Base-by-base conservation (phyloP, 2,888 invertebrate species). In the Anoncus sp. region DNA sequence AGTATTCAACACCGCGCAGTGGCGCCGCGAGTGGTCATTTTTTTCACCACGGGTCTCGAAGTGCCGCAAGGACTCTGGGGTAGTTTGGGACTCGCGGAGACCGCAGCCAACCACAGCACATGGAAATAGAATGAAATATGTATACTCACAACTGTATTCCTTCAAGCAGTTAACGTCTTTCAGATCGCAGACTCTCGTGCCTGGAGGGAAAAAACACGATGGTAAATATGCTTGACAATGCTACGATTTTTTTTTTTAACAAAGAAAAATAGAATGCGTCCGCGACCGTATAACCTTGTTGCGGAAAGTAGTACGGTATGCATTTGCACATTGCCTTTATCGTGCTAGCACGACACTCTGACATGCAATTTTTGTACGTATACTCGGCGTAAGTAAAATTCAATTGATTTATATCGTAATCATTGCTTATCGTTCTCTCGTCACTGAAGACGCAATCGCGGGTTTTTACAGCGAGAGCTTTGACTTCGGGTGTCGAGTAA, bases 311-410 rank as follows among this genome's bases (percentile, higher is more conserved):
- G 75, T 92, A 92, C 0, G 95, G 95, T 1, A 94, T 88, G 86
- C 96, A 96, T 9, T 93, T 92, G 82, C 96, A 96, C 1, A 87
- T 81, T 4, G 87, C 85, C 20, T 89, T 89, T 0, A 93, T 89
- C 49, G 93, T 86, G 47, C 90, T 87, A 18, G 93, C 90, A 40
- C 94, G 92, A 83, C 94, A 94, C 80, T 93, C 93, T 0, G 92
- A 92, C 90, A 95, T 91, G 83, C 96, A 96, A 87, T 96, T 96
- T 78, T 93, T 93, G 77, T 93, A 95, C 0, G 94, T 94, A 84
- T 95, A 95, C 74, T 75, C 3, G 63, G 74, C 85, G 75, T n/a
- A 90, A 24, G 92, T 92, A 86, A 86, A 80, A 90, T 92, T 76
- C 35, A 81, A 82, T 14, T 59, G 6, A 1, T 57, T 31, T 2